phyloP scores from a whole-genome alignment of 37 sponge, comb jelly and placozoan species.

The Cliona cf. orientalis region DNA sequence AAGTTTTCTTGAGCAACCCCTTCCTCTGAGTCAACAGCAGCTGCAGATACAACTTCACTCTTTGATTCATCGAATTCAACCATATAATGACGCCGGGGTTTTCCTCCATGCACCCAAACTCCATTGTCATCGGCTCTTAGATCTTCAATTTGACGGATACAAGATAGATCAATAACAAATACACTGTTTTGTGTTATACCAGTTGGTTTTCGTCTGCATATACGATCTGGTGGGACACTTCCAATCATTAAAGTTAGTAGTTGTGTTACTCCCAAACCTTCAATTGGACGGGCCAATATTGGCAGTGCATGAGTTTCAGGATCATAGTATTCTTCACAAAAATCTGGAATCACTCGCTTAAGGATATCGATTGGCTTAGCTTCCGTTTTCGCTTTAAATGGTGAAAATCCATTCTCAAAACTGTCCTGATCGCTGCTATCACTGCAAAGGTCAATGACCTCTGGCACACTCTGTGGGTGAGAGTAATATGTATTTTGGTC shows the following conservation, averaged over 20 bases:
- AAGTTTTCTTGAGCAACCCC: background rate
- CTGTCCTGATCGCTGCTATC: background rate
- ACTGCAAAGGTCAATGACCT: background rate
- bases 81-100: background rate
- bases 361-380: background rate
- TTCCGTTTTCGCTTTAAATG: background rate
- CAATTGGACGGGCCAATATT: background rate
- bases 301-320: background rate
- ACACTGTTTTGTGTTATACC: conserved; percentile 1
- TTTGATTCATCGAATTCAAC: background rate
- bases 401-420: background rate
- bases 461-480: background rate
- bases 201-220: background rate
- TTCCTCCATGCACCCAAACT: conserved; percentile 11
- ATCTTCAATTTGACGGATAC: conserved; percentile 3
- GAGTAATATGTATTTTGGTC: no score
- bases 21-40: background rate
- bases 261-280: background rate
- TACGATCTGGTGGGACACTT: background rate
- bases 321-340: background rate
- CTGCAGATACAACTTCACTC: background rate
- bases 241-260: conserved; percentile 12
- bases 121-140: conserved; percentile 14
- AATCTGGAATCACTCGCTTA: background rate
- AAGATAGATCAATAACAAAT: conserved; percentile 10